Evolutionary conservation across 2,113 vertebrate species (phyloP).

Genomic region (Egretta garzetta): DNA sequence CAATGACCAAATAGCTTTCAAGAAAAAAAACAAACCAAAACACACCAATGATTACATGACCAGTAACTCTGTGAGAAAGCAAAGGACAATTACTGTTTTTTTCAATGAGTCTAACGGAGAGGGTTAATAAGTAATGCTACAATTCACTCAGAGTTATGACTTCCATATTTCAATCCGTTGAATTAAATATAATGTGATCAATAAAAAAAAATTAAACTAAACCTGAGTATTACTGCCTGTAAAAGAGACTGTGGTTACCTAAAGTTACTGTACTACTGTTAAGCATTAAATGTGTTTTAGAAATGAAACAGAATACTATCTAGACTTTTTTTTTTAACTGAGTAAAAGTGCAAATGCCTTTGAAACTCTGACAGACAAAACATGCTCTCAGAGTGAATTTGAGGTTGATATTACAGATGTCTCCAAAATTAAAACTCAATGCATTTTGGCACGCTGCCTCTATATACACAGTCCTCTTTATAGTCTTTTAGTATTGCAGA

Average conservation of each 20-base stretch:
- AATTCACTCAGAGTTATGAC: not conserved
- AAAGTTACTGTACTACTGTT: not conserved
- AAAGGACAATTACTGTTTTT: not conserved
- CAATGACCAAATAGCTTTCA: not conserved
- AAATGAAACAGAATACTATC: not conserved
- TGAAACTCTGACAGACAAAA: not conserved
- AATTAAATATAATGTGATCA: not conserved
- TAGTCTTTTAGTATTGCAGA: not conserved
- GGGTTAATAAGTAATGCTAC: not conserved
- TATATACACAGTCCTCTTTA: not conserved
- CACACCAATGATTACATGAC: not conserved
- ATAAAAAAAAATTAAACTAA: not conserved
- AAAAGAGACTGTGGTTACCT: not conserved
- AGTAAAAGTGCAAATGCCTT: not conserved
- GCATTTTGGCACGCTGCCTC: not conserved
- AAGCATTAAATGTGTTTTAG: not conserved
- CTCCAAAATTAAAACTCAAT: not conserved
- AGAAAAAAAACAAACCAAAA: not conserved
- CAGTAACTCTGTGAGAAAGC: not conserved
- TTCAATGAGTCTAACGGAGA: not conserved
- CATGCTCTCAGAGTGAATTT: not conserved
- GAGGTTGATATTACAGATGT: not conserved
- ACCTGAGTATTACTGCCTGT: not conserved
- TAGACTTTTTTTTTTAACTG: not conserved
- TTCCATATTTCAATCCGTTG: not conserved